Evolutionary conservation across 2,113 vertebrate genomes (phyloP).

Genomic region (Mastomys coucha): DNA sequence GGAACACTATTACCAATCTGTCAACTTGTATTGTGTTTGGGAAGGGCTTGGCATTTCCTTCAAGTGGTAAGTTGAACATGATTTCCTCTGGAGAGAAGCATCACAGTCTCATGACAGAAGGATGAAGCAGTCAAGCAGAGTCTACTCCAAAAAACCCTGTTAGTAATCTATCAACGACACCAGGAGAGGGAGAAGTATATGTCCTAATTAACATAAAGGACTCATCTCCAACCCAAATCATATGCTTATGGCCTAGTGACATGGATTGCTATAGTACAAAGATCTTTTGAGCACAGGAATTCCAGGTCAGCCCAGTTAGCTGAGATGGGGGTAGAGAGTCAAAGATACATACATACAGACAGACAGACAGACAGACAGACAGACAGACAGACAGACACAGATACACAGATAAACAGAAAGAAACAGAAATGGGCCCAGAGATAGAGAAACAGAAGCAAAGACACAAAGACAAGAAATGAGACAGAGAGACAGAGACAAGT

Average conservation of each 20-base stretch:
- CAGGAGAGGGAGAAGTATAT: not conserved
- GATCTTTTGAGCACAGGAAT: not conserved
- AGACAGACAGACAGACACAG: not conserved
- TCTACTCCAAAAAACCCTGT: not conserved
- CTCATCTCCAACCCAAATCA: not conserved
- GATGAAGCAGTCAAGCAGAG: not conserved
- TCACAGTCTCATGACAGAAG: not conserved
- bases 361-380: not conserved
- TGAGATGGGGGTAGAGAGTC: not conserved
- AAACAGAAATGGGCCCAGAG: not conserved
- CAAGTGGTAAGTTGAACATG: not conserved
- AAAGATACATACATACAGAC: not conserved
- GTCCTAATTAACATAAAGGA: not conserved
- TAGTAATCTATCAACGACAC: not conserved
- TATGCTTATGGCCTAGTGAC: not conserved
- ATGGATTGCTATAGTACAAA: not conserved
- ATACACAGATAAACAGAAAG: not conserved
- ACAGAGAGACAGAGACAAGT: not conserved
- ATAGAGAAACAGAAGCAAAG: not conserved
- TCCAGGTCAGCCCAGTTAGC: not conserved
- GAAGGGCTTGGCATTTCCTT: not conserved
- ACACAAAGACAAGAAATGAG: not conserved
- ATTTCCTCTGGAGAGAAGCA: not conserved
- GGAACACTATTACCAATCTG: not conserved
- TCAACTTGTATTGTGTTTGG: accelerated